Base-by-base conservation (phyloP, 2,888 invertebrate species). In the Drosophila tripunctata region DNA sequence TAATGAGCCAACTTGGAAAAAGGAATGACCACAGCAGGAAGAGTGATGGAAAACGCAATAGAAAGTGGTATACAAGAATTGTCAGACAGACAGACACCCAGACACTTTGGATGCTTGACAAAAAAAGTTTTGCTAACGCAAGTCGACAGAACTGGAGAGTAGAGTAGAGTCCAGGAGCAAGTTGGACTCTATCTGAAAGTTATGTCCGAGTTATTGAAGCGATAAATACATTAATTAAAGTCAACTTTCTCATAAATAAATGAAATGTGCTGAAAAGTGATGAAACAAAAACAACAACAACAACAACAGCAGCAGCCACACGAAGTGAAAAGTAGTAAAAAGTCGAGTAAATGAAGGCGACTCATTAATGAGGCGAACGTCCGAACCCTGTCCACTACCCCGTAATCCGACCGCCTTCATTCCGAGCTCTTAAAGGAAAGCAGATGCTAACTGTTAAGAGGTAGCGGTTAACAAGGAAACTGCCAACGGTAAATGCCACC, bases 221-320 rank as follows among this genome's bases (percentile, higher is more conserved):
- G 86, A 85, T 83, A 83, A 83, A 87, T 85, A 87, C 79, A 87
- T 87, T 87, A 83, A 83, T 87, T 87, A 85, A 83, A 87, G 74
- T 78, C 80, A 76, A 87, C 76, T 78, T 85, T 31, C 82, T 85
- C 78, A 78, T 78, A 81, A 81, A 82, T 83, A 87, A 87, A 81
- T 78, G 67, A 73, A 84, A 75, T 80, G 77, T 67, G 75, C 54
- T 69, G 56, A 65, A 80, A 80, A 62, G 67, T 47, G 15, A 47
- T 47, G 41, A 50, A 70, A 61, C 55, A 64, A 30, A 3, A 55
- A 15, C 12, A 36, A 24, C 40, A 52, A 51, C 30, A 50, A 22
- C 35, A 17, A 41, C 33, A 52, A 31, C 14, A 40, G 15, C 12
- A 43, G 22, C 44, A 55, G 33, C 14, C 17, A 27, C 12, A 31